phyloP scores from a whole-genome alignment of 2,113 vertebrate species.

The Geococcyx californianus region DNA sequence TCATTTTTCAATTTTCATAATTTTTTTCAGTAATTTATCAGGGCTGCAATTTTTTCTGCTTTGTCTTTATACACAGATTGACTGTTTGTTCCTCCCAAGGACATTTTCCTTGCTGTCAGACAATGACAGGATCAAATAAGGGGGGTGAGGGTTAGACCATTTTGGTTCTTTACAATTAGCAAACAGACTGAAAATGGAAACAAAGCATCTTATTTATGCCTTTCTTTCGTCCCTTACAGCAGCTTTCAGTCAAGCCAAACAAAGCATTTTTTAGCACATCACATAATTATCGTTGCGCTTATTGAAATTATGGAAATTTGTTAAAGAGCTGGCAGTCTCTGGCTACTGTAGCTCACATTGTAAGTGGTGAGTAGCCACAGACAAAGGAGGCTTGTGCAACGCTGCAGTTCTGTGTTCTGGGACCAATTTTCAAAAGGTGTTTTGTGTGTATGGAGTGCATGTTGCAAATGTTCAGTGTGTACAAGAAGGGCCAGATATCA shows the following conservation, averaged over 20 bases:
- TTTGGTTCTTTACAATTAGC: constrained; percentile 21
- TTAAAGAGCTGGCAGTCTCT: background rate
- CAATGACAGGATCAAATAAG: constrained; percentile 16
- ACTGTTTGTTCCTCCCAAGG: constrained; percentile 54
- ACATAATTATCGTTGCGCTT: background rate
- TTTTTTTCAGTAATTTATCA: constrained; percentile 13
- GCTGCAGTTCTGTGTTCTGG: background rate
- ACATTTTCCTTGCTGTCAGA: constrained; percentile 12
- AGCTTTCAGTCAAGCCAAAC: constrained; percentile 16
- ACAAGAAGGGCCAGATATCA: background rate
- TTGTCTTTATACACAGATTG: background rate
- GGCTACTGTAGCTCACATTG: background rate
- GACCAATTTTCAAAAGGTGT: background rate
- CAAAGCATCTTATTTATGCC: constrained; percentile 17
- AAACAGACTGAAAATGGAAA: constrained; percentile 19
- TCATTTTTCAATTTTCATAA: constrained; percentile 30
- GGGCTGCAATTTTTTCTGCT: constrained; percentile 1
- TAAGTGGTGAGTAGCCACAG: background rate
- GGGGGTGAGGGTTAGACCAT: background rate
- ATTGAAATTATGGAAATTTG: constrained; percentile 48
- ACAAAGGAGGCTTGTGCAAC: background rate
- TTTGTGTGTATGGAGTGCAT: fast-evolving
- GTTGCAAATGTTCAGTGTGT: background rate
- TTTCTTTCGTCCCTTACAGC: background rate
- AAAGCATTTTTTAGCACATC: constrained; percentile 14